Conservation (phyloP, 2,113 vertebrate species). For the Australoheros scitulus region DNA sequence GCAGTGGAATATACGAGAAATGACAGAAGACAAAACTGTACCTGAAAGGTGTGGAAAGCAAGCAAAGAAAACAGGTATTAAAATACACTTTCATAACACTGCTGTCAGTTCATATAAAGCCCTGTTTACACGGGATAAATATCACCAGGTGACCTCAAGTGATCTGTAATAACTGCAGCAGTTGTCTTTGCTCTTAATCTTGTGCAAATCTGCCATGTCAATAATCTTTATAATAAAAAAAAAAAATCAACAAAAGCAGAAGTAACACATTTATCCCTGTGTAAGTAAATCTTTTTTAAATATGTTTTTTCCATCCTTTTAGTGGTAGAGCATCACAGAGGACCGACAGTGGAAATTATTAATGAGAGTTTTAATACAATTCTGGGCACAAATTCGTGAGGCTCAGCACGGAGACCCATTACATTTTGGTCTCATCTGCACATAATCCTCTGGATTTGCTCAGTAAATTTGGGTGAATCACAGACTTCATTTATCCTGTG, state of each 20-base stretch:
- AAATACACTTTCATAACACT: background rate
- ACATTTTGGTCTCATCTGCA: conserved; percentile 31
- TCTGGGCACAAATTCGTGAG: conserved; percentile 17
- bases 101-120: background rate
- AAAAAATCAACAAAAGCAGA: background rate
- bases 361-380: conserved; percentile 40
- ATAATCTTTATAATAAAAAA: background rate
- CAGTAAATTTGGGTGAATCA: conserved; percentile 35
- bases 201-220: background rate
- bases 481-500: conserved; percentile 21
- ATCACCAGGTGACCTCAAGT: background rate
- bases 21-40: background rate
- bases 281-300: conserved; percentile 7
- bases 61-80: background rate
- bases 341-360: conserved; percentile 1
- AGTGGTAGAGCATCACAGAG: background rate
- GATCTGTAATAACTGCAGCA: background rate
- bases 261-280: background rate
- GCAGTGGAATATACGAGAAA: background rate
- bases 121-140: background rate
- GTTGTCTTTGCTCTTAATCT: background rate
- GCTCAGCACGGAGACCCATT: conserved; percentile 22
- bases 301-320: background rate
- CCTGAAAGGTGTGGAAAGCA: conserved; percentile 15
- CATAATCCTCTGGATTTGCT: conserved; percentile 46